Percentiles rank a stretch among this genome's conserved stretches.
Evolutionary conservation across 2,797 vertebrate genomes (phyloP).

Genomic region (Streptopelia turtur): DNA sequence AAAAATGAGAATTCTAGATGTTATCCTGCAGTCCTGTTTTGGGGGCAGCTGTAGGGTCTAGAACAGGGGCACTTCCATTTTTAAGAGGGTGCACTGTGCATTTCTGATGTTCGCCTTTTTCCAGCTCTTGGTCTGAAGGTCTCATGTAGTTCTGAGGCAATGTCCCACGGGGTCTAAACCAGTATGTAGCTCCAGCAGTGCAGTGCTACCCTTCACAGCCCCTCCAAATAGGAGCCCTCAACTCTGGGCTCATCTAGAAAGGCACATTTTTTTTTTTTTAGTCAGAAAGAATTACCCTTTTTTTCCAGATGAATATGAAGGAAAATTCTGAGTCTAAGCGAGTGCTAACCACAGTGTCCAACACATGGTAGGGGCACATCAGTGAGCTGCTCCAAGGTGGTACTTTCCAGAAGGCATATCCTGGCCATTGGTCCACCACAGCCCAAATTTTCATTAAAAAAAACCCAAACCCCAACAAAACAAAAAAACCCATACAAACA

Average conservation of each 20-base stretch:
- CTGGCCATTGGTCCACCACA: background rate
- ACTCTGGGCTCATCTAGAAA: background rate
- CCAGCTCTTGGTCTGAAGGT: background rate
- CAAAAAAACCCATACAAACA: too few species aligned
- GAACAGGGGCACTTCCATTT: background rate
- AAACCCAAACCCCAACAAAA: background rate
- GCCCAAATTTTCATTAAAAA: background rate
- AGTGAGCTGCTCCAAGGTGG: background rate
- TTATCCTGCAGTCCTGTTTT: background rate
- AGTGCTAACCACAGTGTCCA: conserved; percentile 29
- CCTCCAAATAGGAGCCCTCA: background rate
- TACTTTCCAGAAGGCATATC: conserved; percentile 40
- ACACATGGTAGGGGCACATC: background rate
- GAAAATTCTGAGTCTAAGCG: conserved; percentile 35
- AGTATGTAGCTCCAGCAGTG: background rate
- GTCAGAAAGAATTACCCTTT: conserved; percentile 63
- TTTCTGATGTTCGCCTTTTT: background rate
- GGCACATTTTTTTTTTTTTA: background rate
- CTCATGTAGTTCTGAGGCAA: background rate
- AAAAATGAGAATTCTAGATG: background rate
- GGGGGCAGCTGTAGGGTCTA: background rate
- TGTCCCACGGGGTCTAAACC: background rate
- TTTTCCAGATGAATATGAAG: conserved; percentile 36
- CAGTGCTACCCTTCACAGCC: background rate
- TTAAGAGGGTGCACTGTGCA: background rate